These are phyloP conservation scores for Protophormia terraenovae DNA, from an alignment of 2,888 invertebrate species.

Conservation along the genomic window DNA sequence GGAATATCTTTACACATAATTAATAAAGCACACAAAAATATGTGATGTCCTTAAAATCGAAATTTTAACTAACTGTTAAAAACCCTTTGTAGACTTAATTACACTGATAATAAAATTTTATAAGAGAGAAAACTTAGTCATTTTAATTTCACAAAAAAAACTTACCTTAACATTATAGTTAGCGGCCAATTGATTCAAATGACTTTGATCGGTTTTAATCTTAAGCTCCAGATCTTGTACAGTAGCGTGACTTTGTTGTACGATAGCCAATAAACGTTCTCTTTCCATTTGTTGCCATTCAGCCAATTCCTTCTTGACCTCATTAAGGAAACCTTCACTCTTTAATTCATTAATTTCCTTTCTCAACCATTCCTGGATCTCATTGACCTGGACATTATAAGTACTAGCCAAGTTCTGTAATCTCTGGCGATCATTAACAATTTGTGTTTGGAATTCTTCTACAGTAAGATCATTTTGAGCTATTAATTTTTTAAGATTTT, in stretches of 20 bases:
- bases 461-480: slow-evolving; percentile 78
- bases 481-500: slow-evolving; percentile 74
- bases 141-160: not conserved
- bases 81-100: no score
- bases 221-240: slow-evolving; percentile 77
- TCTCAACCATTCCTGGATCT: slow-evolving; percentile 78
- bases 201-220: slow-evolving; percentile 76
- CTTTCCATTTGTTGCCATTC: slow-evolving; percentile 79
- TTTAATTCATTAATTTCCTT: slow-evolving; percentile 77
- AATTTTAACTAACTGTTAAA: no score
- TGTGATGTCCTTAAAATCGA: no score
- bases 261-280: slow-evolving; percentile 75
- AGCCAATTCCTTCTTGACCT: slow-evolving; percentile 76
- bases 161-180: slow-evolving; percentile 75
- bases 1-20: no score
- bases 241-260: slow-evolving; percentile 76
- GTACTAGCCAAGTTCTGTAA: slow-evolving; percentile 75
- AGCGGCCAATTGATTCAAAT: slow-evolving; percentile 76
- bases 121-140: not conserved
- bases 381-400: slow-evolving; percentile 78
- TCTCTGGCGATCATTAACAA: slow-evolving; percentile 77
- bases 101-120: no score
- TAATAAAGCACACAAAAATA: no score
- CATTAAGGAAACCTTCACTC: slow-evolving; percentile 77
- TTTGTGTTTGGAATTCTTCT: slow-evolving; percentile 77